Evolutionary conservation across 2,113 vertebrate genomes (phyloP), one percentile per base, ranked within the genome.

Genomic region (Daubentonia madagascariensis): DNA sequence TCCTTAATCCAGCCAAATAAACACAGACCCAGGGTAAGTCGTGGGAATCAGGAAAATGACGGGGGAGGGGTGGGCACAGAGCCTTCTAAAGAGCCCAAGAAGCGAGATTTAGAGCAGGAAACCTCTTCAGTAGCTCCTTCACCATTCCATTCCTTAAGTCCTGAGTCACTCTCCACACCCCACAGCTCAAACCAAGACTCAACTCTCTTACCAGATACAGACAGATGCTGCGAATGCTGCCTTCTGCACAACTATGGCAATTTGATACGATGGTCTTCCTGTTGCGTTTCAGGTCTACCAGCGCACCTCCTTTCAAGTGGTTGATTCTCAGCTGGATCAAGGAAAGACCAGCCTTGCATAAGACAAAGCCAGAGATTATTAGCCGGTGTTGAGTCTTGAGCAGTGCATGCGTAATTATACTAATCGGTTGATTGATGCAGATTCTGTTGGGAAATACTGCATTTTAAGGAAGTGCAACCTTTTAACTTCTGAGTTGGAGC

Each of bases 401-500:
- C 88, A 88, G 73, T 18, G 57, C 72, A 20, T 50, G 67, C 1
- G 11, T 68, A 91, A 81, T 97, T 93, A 57, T 5, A 93, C 67
- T 63, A 91, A 84, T 86, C 8, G 0, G 94, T 94, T 94, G 88
- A 97, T 45, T 94, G 90, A 95, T 95, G 95, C 85, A 93, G 61
- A 85, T 84, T 98, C 85, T 78, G 50, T 96, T 97, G 85, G 70
- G 94, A 97, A 98, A 97, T 95, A 80, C 91, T 96, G 61, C 68
- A 76, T 95, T 98, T 98, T 98, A 95, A 97, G 98, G 98, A 98
- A 98, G 97, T 98, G 92, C 48, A 97, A 96, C 79, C 89, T 92
- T 97, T 94, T 96, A 97, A 97, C 94, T 97, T 97, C 78, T 95
- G 54, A 70, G 79, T 75, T 83, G 48, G 59, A 83, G 35, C 13